Evolutionary conservation across 2,113 vertebrate genomes (phyloP).

Genomic region (Nasalis larvatus): DNA sequence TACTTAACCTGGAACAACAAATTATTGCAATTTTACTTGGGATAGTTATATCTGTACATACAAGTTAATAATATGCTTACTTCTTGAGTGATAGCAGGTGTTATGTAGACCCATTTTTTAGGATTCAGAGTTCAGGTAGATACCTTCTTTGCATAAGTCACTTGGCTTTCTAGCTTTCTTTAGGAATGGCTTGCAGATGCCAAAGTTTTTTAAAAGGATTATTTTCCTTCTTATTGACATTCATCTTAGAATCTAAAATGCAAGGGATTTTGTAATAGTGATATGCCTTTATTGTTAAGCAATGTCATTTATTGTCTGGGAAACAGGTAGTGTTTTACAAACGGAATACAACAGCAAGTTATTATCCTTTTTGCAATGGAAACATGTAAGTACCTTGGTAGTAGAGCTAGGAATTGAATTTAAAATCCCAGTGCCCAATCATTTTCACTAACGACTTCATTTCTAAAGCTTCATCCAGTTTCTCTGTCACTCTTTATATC

Average conservation of each 20-base stretch:
- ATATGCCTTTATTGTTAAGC: background rate
- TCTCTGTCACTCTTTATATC: background rate
- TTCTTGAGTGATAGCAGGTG: background rate
- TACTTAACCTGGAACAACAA: background rate
- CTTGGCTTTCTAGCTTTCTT: background rate
- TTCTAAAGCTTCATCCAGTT: conserved; percentile 13
- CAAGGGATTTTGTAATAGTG: background rate
- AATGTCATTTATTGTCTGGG: background rate
- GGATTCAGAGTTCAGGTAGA: background rate
- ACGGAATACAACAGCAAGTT: background rate
- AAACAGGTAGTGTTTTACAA: background rate
- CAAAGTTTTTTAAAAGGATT: background rate
- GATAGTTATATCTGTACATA: background rate
- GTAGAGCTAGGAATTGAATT: conserved; percentile 56
- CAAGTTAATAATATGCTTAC: background rate
- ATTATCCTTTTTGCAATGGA: background rate
- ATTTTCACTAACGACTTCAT: conserved; percentile 59
- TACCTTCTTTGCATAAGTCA: background rate
- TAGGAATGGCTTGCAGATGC: background rate
- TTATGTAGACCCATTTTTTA: background rate
- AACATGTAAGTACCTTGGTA: background rate
- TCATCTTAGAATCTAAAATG: conserved; percentile 32
- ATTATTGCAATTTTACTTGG: background rate
- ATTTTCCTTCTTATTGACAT: background rate
- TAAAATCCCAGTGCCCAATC: conserved; percentile 32